These are phyloP conservation scores for Myotis pilosus DNA, from an alignment of 2,797 vertebrate species.

Conservation along the genomic window DNA sequence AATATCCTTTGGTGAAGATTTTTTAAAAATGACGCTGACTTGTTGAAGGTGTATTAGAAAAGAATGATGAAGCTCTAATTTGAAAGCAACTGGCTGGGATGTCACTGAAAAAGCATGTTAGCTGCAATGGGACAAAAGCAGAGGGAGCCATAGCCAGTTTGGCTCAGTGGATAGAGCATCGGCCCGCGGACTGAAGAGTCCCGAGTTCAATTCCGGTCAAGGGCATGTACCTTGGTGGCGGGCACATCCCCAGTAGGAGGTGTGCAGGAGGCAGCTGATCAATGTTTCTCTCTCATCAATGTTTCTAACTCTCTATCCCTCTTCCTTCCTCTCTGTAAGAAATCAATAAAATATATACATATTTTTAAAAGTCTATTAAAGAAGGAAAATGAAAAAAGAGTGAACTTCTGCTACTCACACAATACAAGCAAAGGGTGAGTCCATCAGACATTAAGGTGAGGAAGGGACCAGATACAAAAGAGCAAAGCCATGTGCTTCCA, in stretches of 20 bases:
- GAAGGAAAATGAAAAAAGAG: background rate
- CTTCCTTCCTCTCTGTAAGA: no score
- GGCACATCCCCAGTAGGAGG: no score
- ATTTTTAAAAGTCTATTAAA: background rate
- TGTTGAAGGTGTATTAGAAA: background rate
- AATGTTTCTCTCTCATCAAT: no score
- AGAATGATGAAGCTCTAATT: background rate
- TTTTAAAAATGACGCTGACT: background rate
- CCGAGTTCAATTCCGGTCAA: no score
- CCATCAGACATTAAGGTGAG: background rate
- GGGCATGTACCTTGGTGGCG: no score
- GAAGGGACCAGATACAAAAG: background rate
- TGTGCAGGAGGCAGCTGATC: no score
- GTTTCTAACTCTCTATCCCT: no score
- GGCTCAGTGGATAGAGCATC: no score
- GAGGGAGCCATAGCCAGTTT: background rate
- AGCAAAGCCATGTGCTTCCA: accelerated
- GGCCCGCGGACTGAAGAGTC: no score
- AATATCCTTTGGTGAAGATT: no score
- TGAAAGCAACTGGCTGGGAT: background rate
- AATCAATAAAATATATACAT: no score
- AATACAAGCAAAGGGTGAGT: background rate
- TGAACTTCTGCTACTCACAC: background rate
- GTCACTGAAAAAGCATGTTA: background rate
- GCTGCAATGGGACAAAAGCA: background rate